These are phyloP conservation scores for Eurytoma californica DNA, from an alignment of 2,888 invertebrate genomes.

Conservation along the genomic window DNA sequence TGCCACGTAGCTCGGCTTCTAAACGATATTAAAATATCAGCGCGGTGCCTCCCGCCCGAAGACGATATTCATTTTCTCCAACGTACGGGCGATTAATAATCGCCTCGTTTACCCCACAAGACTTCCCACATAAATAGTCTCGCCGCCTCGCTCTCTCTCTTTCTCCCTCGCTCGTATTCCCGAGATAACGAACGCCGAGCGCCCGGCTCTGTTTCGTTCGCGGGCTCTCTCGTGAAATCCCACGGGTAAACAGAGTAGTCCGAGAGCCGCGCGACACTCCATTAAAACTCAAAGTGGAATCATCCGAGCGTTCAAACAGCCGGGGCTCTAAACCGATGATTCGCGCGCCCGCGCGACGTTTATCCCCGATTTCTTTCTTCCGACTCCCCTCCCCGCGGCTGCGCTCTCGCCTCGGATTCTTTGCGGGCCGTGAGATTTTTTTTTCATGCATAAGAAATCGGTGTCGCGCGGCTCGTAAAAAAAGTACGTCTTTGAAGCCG, in stretches of 20 bases:
- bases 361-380: constrained; percentile 5
- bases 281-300: constrained; percentile 52
- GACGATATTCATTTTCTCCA: constrained; percentile 45
- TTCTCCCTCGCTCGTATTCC: constrained; percentile 21
- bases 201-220: constrained; percentile 23
- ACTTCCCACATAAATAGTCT: constrained; percentile 45
- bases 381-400: too few relatives aligned
- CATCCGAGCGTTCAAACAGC: constrained; percentile 31
- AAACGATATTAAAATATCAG: constrained; percentile 42
- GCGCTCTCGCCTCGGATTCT: background rate
- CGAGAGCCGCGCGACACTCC: constrained; percentile 13
- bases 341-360: background rate
- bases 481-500: constrained; percentile 15
- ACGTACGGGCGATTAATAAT: constrained; percentile 42
- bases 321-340: constrained; percentile 18
- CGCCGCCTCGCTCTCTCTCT: constrained; percentile 2
- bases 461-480: constrained; percentile 17
- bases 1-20: background rate
- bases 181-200: constrained; percentile 36
- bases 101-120: constrained; percentile 44
- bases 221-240: constrained; percentile 43
- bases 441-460: constrained; percentile 42
- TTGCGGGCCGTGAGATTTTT: background rate
- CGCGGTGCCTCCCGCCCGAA: background rate
- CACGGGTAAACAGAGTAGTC: constrained; percentile 47